Percentiles rank a stretch among this genome's conserved stretches.
Evolutionary conservation across 2,888 invertebrate genomes (phyloP).

Genomic region (Metacarcinus magister): DNA sequence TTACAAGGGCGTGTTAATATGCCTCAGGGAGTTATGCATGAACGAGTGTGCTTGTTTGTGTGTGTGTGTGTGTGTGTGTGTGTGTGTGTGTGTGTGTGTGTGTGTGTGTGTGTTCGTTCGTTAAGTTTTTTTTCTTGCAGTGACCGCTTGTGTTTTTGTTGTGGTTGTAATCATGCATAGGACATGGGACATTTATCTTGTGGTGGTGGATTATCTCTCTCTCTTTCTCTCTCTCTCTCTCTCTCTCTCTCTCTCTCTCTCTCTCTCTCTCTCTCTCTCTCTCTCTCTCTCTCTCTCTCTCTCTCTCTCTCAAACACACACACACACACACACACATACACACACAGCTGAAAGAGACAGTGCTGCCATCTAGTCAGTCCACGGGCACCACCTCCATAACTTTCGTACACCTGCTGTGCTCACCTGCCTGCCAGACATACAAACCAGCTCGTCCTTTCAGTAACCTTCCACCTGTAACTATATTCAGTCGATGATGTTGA

Average conservation of each 20-base stretch:
- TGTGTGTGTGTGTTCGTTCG: no score
- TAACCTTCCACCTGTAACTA: no score
- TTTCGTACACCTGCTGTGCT: neutral
- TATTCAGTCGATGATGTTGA: no score
- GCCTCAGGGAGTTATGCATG: neutral
- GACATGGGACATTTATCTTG: no score
- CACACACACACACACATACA: no score
- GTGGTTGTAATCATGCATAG: no score
- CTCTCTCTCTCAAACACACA: neutral
- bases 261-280: conserved; percentile 14
- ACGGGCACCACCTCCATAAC: neutral
- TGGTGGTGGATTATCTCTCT: no score
- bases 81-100: neutral
- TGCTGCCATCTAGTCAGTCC: neutral
- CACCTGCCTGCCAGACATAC: conserved; percentile 12
- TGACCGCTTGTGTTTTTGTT: no score
- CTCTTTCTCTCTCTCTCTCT: no score
- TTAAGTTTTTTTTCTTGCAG: no score
- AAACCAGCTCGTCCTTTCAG: neutral
- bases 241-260: neutral
- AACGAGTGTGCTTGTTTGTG: neutral
- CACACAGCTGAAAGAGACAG: neutral
- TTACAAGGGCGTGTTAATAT: neutral
- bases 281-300: conserved; percentile 26
- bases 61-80: neutral